Base-by-base conservation (phyloP, 1,140 invertebrate species). In the Leptinotarsa defecta region DNA sequence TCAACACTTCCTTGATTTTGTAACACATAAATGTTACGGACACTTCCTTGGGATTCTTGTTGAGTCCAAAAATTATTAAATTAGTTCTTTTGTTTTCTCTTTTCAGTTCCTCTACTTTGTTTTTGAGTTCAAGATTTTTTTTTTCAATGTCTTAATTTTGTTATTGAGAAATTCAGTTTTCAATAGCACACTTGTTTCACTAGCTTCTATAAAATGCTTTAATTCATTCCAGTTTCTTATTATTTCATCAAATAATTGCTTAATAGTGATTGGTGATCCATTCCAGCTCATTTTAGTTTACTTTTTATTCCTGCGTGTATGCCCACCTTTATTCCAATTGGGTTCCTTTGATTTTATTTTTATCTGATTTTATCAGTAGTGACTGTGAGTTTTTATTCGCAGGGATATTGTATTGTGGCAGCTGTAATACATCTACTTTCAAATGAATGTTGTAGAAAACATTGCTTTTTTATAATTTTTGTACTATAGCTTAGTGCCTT, bases 141-240 rank as follows among this genome's bases (percentile, higher is more conserved):
- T 43, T 68, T 27, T 3, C 20, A 68, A 68, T 68, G 27, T 68
- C 17, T 43, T 68, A 1, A 34, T 68, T 19, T 19, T 48, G 13
- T 24, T 68, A 43, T 19, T 68, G 20, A 34, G n/a, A 27, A 24
- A 68, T 68, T 68, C 13, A 68, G 43, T 19, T 68, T 68, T 68
- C 67, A 68, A 27, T 17, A 68, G 19, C 24, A 3, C 20, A 17
- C 67, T 34, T 11, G 67, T 19, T 68, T 68, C 67, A 34, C 67
- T 48, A 48, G 67, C 27, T 48, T 68, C 67, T 15, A 68, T 68
- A 27, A 13, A 68, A 68, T 68, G 22, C 15, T 68, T 68, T 3
- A 68, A 27, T 68, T 68, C 2, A 68, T 17, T 68, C 19, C 67
- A 48, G n/a, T 24, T 68, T 48, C 24, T 68, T 19, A 68, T 15